Evolutionary conservation across 1,140 invertebrate genomes (phyloP).

Genomic region (Ctenoplectra terminalis): DNA sequence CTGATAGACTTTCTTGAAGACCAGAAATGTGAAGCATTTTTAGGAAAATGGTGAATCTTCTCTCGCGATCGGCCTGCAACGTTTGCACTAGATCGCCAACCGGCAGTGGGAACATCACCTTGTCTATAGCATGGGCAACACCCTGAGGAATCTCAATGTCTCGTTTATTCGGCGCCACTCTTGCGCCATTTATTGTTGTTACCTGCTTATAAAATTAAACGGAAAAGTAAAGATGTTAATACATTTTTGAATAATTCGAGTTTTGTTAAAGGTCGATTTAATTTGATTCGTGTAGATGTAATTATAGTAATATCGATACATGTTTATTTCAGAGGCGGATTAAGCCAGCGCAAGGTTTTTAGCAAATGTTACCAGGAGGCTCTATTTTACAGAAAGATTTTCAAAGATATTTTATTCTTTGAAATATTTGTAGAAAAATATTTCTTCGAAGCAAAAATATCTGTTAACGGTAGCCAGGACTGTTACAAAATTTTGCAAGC

Average conservation of each 20-base stretch:
- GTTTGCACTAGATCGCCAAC: conserved; percentile 92
- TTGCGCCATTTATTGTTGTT: conserved; percentile 92
- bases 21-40: conserved; percentile 89
- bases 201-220: conserved; percentile 81
- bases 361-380: no score
- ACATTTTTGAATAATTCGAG: neutral
- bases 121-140: conserved; percentile 92
- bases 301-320: no score
- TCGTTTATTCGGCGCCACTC: conserved; percentile 89
- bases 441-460: no score
- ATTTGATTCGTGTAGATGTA: no score
- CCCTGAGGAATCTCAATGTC: conserved; percentile 93
- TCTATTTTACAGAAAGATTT: no score
- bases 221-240: no score
- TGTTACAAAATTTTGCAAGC: no score
- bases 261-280: neutral
- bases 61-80: conserved; percentile 90
- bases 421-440: no score
- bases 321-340: no score
- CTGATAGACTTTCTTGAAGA: conserved; percentile 88
- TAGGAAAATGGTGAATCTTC: conserved; percentile 90
- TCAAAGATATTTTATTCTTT: no score
- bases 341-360: no score
- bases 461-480: no score
- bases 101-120: conserved; percentile 93